Percentiles rank a stretch among this genome's conserved stretches.
phyloP scores from a whole-genome alignment of 2,113 vertebrate species.

The Tympanuchus pallidicinctus region DNA sequence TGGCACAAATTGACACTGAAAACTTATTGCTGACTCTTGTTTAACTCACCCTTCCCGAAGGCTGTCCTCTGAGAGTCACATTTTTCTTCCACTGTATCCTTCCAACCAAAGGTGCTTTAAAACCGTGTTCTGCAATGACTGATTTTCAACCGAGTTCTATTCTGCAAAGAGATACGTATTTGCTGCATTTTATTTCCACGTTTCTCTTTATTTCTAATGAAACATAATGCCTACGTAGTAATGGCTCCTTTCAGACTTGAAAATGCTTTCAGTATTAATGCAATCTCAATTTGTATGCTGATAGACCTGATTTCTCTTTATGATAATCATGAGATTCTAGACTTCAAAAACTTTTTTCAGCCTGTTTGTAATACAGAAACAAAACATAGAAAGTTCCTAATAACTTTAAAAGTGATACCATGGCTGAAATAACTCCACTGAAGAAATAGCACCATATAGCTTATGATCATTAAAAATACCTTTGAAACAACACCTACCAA shows the following conservation, averaged over 20 bases:
- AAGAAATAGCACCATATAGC: not conserved
- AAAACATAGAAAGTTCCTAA: not conserved
- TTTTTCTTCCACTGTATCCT: not conserved
- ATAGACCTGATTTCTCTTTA: not conserved
- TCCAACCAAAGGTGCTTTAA: not conserved
- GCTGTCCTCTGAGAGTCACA: not conserved
- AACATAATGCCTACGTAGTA: not conserved
- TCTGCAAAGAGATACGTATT: not conserved
- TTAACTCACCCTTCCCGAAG: not conserved
- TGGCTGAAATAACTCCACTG: not conserved
- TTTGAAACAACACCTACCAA: not conserved
- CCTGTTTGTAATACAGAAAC: fast-evolving
- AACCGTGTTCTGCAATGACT: not conserved
- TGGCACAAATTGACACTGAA: not conserved
- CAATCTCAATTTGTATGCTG: not conserved
- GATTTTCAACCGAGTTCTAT: not conserved
- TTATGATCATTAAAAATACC: not conserved
- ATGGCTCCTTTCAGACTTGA: not conserved
- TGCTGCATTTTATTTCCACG: not conserved
- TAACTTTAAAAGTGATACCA: not conserved
- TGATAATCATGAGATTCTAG: not conserved
- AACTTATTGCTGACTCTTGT: not conserved
- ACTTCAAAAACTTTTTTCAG: not conserved
- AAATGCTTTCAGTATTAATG: no score
- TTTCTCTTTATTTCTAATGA: not conserved